Evolutionary conservation across 2,888 invertebrate species (phyloP).

Genomic region (Fissipunctia ypsillon): DNA sequence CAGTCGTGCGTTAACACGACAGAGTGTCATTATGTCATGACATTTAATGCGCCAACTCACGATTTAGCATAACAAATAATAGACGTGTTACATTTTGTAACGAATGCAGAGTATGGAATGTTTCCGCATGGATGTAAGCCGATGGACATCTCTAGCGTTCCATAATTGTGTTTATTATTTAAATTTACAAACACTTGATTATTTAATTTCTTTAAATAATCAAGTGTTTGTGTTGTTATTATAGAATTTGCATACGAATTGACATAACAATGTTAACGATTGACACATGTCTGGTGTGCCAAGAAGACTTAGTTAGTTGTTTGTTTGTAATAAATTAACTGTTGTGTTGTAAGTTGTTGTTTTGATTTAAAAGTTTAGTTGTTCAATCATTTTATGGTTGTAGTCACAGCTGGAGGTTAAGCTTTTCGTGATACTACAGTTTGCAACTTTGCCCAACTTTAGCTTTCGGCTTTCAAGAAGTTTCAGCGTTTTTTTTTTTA

Average conservation of each 20-base stretch:
- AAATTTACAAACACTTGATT: too few relatives aligned
- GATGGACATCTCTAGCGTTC: slow-evolving; percentile 22
- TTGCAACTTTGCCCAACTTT: background rate
- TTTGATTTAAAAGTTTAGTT: slow-evolving; percentile 6
- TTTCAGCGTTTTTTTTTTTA: background rate
- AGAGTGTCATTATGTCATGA: slow-evolving; percentile 81
- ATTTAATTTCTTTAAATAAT: slow-evolving; percentile 42
- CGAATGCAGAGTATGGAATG: slow-evolving; percentile 67
- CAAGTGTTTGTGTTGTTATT: slow-evolving; percentile 30
- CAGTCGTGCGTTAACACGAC: slow-evolving; percentile 70
- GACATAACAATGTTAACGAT: slow-evolving; percentile 53
- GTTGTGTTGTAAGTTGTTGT: slow-evolving; percentile 7
- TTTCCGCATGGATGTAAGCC: slow-evolving; percentile 59
- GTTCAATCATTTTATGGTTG: background rate
- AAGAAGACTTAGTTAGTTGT: slow-evolving; percentile 40
- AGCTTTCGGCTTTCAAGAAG: background rate
- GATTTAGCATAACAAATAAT: slow-evolving; percentile 88
- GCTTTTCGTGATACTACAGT: background rate
- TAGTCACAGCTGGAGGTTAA: background rate
- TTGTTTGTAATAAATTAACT: slow-evolving; percentile 48
- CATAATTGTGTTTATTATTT: slow-evolving; percentile 21
- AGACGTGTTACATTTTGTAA: slow-evolving; percentile 81
- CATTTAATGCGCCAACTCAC: slow-evolving; percentile 77
- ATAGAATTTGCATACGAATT: slow-evolving; percentile 55
- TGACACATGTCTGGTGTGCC: slow-evolving; percentile 36